Evolutionary conservation across 2,113 vertebrate species (phyloP), one percentile per base, ranked within the genome.

Genomic region (Pardalotus punctatus): DNA sequence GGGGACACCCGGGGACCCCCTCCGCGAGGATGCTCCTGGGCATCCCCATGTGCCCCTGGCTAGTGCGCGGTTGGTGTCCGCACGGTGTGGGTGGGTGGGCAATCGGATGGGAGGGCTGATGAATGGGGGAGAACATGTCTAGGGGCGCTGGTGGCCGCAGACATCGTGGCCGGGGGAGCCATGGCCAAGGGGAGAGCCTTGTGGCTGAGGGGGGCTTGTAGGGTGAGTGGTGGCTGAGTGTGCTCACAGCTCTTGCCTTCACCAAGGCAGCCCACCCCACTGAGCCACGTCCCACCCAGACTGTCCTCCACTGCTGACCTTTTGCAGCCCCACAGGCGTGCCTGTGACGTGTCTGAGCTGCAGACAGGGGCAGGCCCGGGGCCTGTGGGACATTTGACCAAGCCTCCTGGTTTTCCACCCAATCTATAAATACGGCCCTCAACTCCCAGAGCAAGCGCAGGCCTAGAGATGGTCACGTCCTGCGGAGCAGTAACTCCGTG

Each of bases 401-500:
- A 89, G 28, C 28, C 21, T 14, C 1, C 35, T 53, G n/a, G 9
- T 56, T 35, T 81, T 57, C 90, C 81, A 61, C 57, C 43, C 53
- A 3, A 1, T 5, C 57, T 33, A 1, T 65, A 76, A 90, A 69
- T 11, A 51, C 2, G 1, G 16, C 81, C 2, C 2, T 10, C 71
- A n/a, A 72, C 64, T 48, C 48, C 48, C 4, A 1, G 36, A 57
- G 71, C 62, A 10, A 24, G 65, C 27, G 13, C 74, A 7, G 36
- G 48, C 19, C 5, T 14, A 65, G 74, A 20, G 35, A 12, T 8
- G 61, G 22, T n/a, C 28, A 2, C 18, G 1, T 23, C 87, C 65
- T 5, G 45, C 12, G 7, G 36, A 8, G 28, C 77, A 9, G 7
- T 1, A 31, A 1, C 53, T 21, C 65, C 3, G 0, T 0, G 60